Evolutionary conservation across 2,797 vertebrate genomes (phyloP).

Genomic region (Gymnopithys bicolor): DNA sequence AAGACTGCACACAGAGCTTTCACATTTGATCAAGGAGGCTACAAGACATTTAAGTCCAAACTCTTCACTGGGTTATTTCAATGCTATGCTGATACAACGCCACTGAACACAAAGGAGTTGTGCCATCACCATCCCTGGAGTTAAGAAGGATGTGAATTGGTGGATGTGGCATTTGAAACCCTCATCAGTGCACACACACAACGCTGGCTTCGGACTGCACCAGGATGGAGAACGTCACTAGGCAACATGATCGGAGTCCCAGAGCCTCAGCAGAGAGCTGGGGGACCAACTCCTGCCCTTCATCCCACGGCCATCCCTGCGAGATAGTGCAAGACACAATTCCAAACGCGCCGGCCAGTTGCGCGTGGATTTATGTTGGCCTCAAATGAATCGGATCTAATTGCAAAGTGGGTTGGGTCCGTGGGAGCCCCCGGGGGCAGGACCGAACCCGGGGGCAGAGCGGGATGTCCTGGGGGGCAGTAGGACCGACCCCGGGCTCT

Average conservation of each 20-base stretch:
- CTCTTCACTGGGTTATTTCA: not conserved
- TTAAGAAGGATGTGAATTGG: not conserved
- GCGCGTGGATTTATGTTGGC: not conserved
- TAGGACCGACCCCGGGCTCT: not conserved
- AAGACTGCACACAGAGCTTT: not conserved
- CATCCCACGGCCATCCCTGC: not conserved
- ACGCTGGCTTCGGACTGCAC: fast-evolving
- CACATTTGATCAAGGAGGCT: not conserved
- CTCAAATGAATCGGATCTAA: not conserved
- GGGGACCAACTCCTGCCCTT: not conserved
- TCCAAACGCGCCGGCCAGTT: not conserved
- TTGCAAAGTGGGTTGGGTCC: not conserved
- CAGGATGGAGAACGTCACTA: not conserved
- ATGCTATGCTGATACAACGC: not conserved
- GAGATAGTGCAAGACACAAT: not conserved
- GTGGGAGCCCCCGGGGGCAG: not conserved
- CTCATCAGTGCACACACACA: not conserved
- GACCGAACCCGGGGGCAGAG: not conserved
- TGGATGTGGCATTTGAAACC: not conserved
- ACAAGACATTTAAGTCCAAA: not conserved
- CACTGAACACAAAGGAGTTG: not conserved
- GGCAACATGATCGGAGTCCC: not conserved
- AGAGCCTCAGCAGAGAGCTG: not conserved
- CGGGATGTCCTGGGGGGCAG: not conserved
- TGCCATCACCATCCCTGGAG: not conserved